Percentiles rank a stretch among this genome's conserved stretches.
Evolutionary conservation across 2,888 invertebrate species (phyloP).

Genomic region (Actias luna): DNA sequence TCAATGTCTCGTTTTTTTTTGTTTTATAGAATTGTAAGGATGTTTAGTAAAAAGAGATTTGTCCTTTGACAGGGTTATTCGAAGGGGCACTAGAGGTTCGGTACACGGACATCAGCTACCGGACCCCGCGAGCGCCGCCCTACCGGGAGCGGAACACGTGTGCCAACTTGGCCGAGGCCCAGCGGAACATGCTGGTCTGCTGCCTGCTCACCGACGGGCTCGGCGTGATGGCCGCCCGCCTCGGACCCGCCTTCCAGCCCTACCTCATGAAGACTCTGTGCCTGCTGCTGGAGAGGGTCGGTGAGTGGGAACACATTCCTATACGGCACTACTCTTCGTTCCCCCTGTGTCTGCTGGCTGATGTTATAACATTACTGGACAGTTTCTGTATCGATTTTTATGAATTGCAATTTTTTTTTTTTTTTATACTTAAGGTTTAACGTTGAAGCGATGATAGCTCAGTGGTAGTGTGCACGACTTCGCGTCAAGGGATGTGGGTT

Average conservation of each 20-base stretch:
- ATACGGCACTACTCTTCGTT: no score
- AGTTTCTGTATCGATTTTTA: no score
- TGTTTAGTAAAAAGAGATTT: background rate
- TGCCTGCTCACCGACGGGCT: constrained; percentile 88
- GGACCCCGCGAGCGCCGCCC: constrained; percentile 27
- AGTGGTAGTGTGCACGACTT: no score
- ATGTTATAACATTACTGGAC: no score
- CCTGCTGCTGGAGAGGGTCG: constrained; percentile 86
- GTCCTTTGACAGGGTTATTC: constrained; percentile 52
- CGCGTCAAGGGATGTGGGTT: no score
- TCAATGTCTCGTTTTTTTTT: no score
- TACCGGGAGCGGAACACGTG: constrained; percentile 33
- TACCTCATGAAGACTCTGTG: constrained; percentile 86
- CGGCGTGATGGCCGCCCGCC: constrained; percentile 81
- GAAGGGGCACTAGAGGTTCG: constrained; percentile 67
- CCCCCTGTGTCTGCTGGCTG: no score
- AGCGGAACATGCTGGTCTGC: constrained; percentile 84
- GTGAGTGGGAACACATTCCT: no score
- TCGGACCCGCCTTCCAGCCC: constrained; percentile 78
- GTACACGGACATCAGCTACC: constrained; percentile 66
- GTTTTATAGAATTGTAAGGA: no score
- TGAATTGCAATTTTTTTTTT: no score
- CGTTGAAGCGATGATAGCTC: no score
- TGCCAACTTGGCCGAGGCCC: constrained; percentile 66
- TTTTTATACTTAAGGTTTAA: no score